Conservation (phyloP, 2,888 invertebrate genomes). For the Caenorhabditis japonica region DNA sequence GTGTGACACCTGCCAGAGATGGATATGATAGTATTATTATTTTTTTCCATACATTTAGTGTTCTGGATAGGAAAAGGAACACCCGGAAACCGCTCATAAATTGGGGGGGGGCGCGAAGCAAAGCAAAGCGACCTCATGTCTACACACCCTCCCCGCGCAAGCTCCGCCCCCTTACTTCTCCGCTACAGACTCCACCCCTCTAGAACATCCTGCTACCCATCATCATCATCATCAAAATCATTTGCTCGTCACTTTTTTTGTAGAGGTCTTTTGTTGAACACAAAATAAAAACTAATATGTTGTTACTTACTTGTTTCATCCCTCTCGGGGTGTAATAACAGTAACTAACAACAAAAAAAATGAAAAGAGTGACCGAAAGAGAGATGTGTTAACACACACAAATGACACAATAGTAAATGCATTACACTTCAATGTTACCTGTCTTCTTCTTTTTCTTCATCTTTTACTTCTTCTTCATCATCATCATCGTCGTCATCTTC, state of each 20-base stretch:
- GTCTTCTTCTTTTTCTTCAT: conserved; percentile 24
- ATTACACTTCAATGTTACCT: conserved; percentile 27
- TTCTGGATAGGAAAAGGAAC: too few species aligned
- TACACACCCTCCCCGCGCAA: conserved; percentile 16
- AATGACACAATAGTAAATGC: conserved; percentile 49
- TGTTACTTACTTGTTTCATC: neutral
- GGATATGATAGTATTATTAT: too few species aligned
- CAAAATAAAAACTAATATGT: too few species aligned
- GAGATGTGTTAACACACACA: conserved; percentile 44
- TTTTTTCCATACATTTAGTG: too few species aligned
- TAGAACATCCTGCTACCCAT: neutral
- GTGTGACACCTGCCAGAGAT: too few species aligned
- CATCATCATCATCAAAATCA: conserved; percentile 24
- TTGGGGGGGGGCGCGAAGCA: too few species aligned
- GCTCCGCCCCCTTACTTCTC: conserved; percentile 13
- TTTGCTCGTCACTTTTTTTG: too few species aligned
- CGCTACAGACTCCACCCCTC: neutral
- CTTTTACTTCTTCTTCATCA: conserved; percentile 5
- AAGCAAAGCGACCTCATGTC: conserved; percentile 50
- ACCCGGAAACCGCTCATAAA: conserved; percentile 36
- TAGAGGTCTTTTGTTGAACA: too few species aligned
- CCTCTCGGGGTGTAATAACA: too few species aligned
- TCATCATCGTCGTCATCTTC: conserved; percentile 12
- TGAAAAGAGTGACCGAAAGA: conserved; percentile 35
- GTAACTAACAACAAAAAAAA: too few species aligned